Base-by-base conservation (phyloP, 2,113 vertebrate species). In the Nanorana parkeri region DNA sequence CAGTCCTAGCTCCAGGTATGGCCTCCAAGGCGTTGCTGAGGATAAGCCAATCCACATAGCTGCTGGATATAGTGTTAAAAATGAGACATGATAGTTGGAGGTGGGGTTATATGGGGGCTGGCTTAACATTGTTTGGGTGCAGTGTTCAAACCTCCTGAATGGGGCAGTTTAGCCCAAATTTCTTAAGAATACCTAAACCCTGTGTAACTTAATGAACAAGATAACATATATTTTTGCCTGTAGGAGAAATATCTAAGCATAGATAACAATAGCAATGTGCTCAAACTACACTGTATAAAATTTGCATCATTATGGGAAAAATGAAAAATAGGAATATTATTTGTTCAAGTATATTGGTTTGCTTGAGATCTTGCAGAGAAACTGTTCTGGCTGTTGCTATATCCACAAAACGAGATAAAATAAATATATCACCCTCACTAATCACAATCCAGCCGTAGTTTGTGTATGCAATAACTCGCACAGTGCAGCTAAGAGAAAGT, bases 341-440 rank as follows among this genome's bases (percentile, higher is more conserved):
- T 73, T 73, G 24, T 52, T 32, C 17, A 55, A 56, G 52, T 26
- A 26, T 56, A n/a, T 20, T n/a, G 26, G 26, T 24, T 26, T 28
- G 3, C 51, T 73, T 28, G 8, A n/a, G 60, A 23, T 23, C 71
- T 32, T 61, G 72, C 55, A 41, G 2, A n/a, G 54, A 74, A 60
- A 58, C 16, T 2, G 17, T 41, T 29, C 16, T 41, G 55, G 54
- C 36, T 56, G 1, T 73, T 29, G 26, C 32, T 74, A 36, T 17
- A 56, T 67, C 47, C 6, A 78, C 11, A 15, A 52, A 58, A 29
- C 7, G 52, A 67, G 7, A 54, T 54, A 78, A 78, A 78, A 67
- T 29, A 67, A 78, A 78, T 67, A 66, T 68, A 68, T 61, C 28
- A 75, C 29, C 56, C 19, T 61, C 19, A 23, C 64, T 78, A 32